Evolutionary conservation across 2,797 vertebrate genomes (phyloP).

Genomic region (Lutra lutra): DNA sequence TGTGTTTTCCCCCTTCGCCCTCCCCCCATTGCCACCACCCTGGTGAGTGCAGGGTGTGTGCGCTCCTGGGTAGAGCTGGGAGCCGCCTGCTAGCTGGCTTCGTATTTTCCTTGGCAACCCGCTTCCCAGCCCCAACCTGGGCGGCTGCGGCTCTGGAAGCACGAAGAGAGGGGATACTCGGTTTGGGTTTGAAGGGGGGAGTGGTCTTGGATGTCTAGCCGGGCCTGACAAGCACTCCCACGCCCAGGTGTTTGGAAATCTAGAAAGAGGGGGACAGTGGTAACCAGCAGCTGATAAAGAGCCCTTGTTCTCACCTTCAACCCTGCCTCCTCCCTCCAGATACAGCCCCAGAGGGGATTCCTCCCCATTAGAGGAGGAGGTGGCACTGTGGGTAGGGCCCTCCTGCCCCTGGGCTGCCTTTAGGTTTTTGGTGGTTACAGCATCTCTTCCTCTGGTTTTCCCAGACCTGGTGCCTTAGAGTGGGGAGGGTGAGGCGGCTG

Average conservation of each 20-base stretch:
- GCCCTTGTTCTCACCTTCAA: slow-evolving; percentile 61
- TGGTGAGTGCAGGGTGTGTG: slow-evolving; percentile 60
- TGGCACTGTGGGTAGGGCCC: background rate
- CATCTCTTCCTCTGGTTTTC: background rate
- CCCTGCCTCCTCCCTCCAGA: background rate
- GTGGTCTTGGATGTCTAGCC: background rate
- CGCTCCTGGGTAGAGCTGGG: slow-evolving; percentile 56
- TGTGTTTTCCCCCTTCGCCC: background rate
- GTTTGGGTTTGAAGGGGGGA: slow-evolving; percentile 1
- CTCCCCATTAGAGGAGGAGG: background rate
- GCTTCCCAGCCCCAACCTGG: slow-evolving; percentile 68
- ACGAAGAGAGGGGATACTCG: background rate
- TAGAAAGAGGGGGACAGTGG: background rate
- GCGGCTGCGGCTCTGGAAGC: slow-evolving; percentile 43
- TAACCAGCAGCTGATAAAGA: slow-evolving; percentile 45
- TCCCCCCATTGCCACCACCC: slow-evolving; percentile 49
- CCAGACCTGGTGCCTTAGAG: slow-evolving; percentile 18
- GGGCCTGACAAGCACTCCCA: background rate
- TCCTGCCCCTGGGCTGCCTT: background rate
- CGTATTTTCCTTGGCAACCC: slow-evolving; percentile 78
- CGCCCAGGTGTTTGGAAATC: slow-evolving; percentile 65
- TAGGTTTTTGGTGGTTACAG: background rate
- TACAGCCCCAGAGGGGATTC: background rate
- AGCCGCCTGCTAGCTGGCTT: slow-evolving; percentile 72
- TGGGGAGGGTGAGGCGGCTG: slow-evolving; percentile 21